Conservation (phyloP, 2,888 invertebrate genomes). For the Emesis furor region DNA sequence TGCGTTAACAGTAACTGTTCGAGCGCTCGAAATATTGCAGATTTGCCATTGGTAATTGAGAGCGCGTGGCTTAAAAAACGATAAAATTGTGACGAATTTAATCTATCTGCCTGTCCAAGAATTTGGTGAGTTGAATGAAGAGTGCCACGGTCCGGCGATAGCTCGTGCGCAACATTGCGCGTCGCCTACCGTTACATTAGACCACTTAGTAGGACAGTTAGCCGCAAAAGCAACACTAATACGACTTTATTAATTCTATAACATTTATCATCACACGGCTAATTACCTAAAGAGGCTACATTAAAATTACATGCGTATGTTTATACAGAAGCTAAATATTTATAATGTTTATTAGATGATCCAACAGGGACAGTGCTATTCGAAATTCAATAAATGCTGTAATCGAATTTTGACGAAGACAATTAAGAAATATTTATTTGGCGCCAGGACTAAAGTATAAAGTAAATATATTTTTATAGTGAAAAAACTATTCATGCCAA, state of each 20-base stretch:
- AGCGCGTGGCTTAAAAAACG: conserved; percentile 77
- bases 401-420: no score
- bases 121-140: conserved; percentile 78
- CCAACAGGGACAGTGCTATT: background rate
- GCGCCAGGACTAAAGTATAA: no score
- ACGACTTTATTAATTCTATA: conserved; percentile 45
- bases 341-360: background rate
- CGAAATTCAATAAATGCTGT: background rate
- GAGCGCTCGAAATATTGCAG: conserved; percentile 73
- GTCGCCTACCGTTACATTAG: conserved; percentile 86
- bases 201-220: conserved; percentile 85
- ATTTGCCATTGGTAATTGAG: conserved; percentile 70
- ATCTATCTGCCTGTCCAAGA: conserved; percentile 81
- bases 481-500: no score
- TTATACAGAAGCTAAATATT: background rate
- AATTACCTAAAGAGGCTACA: conserved; percentile 1
- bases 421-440: no score
- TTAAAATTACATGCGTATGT: background rate
- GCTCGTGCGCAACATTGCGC: conserved; percentile 84
- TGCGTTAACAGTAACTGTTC: conserved; percentile 76
- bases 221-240: conserved; percentile 71
- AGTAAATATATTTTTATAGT: no score
- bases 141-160: conserved; percentile 74
- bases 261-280: conserved; percentile 27
- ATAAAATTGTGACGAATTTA: conserved; percentile 80